Base-by-base conservation (phyloP, 2,797 vertebrate genomes). In the Triplophysa yarkandensis region DNA sequence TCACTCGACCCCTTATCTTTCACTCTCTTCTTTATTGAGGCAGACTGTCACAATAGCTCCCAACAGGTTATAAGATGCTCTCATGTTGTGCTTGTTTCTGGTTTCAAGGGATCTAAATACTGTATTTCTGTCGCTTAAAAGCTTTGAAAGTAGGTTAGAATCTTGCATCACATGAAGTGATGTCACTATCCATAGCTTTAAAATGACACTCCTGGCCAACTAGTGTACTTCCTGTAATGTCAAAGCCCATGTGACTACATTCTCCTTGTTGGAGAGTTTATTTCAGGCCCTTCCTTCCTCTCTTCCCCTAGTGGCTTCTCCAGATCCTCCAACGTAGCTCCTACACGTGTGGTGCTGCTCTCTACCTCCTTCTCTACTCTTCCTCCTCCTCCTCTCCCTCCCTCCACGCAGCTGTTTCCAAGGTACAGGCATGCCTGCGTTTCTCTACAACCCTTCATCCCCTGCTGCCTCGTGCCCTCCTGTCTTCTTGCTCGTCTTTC, bases 351-450 rank as follows among this genome's bases (percentile, higher is more conserved):
- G 89, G 87, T 90, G 85, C 88, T 91, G 88, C 90, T 91, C 84
- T 90, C 89, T 86, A 90, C 88, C 84, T 91, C 88, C 88, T 90
- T 88, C 86, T 90, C 90, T 86, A 86, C 87, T 86, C 88, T 88
- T 87, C 88, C 88, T 91, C 88, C 87, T 90, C 88, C 86, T 90
- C 89, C 89, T 87, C 85, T 85, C 86, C 84, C 84, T 89, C 85
- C 86, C 85, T 88, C 86, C 88, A 87, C 87, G 81, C 86, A 86
- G 85, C 88, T 87, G 86, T 89, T 86, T 85, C 87, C 89, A 87
- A 89, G 90, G 88, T 90, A 90, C 86, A 89, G 88, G 84, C 86
- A 88, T 87, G 88, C 54, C 85, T 87, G 86, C 85, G 79, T 81
- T 77, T 36, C 65, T 58, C 50, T 19, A 6, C 44, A 11, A 46